phyloP scores from a whole-genome alignment of 2,888 invertebrate genomes.

The Prosapia bicincta region DNA sequence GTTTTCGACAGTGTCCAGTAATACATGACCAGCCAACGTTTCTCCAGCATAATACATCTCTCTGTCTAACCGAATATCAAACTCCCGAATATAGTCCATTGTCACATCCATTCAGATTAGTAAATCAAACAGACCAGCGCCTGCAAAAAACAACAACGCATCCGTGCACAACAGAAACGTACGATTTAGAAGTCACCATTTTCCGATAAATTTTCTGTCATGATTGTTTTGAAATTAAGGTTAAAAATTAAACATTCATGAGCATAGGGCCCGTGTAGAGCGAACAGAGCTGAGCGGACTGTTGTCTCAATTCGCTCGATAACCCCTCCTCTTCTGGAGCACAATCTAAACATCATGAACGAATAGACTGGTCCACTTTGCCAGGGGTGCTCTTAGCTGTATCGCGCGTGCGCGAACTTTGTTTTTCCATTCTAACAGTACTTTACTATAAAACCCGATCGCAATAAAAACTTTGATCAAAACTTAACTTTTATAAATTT shows the following conservation, averaged over 20 bases:
- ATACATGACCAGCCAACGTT: conserved; percentile 60
- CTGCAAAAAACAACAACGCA: background rate
- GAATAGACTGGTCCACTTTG: background rate
- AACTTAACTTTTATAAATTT: too few relatives aligned
- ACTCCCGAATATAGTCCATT: conserved; percentile 75
- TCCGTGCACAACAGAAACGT: background rate
- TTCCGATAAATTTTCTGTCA: background rate
- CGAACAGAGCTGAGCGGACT: background rate
- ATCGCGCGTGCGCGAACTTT: background rate
- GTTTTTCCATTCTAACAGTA: background rate
- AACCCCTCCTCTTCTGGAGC: background rate
- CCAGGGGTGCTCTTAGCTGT: background rate
- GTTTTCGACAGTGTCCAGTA: conserved; percentile 68
- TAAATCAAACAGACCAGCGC: background rate
- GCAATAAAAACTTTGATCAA: too few relatives aligned
- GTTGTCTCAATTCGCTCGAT: background rate
- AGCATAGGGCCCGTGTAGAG: background rate
- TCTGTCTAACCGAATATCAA: conserved; percentile 70
- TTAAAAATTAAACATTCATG: background rate
- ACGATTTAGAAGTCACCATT: background rate
- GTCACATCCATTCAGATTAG: conserved; percentile 31
- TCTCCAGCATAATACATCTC: conserved; percentile 76
- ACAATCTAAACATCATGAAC: conserved; percentile 2
- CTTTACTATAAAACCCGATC: background rate
- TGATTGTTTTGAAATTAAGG: background rate